Base-by-base conservation (phyloP, 2,113 vertebrate genomes). In the Bucco capensis region DNA sequence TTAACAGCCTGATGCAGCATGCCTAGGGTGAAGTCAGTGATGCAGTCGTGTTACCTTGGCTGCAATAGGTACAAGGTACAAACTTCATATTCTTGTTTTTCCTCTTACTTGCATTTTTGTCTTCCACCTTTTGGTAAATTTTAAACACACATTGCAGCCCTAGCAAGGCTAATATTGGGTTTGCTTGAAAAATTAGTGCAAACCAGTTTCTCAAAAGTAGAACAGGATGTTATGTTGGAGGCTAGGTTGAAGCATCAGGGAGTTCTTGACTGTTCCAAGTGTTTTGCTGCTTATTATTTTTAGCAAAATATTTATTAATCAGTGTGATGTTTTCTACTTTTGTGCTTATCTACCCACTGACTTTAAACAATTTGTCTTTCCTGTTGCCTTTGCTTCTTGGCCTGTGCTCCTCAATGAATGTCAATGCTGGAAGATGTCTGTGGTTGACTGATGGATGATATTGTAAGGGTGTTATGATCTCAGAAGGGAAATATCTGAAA, bases 21-120 rank as follows among this genome's bases (percentile, higher is more conserved):
- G 88, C 84, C 94, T 89, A 72, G 85, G 42, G 92, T 23, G 87
- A 96, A 94, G 86, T 94, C 95, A 97, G 90, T 86, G 96, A 92
- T 94, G 95, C 94, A 56, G 84, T 83, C 14, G 77, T 69, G 96
- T 97, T 97, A 96, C 96, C 97, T 97, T 96, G 95, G 90, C 25
- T 78, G 91, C 56, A 84, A 42, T 83, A 96, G 88, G 97, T 95
- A 97, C 97, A 98, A 97, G 97, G 97, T 98, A 97, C 97, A 98
- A 97, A 96, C 96, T 95, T 97, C 95, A 97, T 96, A 86, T 61
- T 92, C 88, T 86, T 97, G 96, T 97, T 97, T 97, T 90, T 94
- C 38, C 88, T 96, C 92, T 40, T 85, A 58, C 82, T 94, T 94
- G 61, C 86, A 86, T 95, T 95, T 74, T n/a, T 67, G n/a, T 72